Conservation (phyloP, 2,113 vertebrate species). For the Crotophaga sulcirostris region DNA sequence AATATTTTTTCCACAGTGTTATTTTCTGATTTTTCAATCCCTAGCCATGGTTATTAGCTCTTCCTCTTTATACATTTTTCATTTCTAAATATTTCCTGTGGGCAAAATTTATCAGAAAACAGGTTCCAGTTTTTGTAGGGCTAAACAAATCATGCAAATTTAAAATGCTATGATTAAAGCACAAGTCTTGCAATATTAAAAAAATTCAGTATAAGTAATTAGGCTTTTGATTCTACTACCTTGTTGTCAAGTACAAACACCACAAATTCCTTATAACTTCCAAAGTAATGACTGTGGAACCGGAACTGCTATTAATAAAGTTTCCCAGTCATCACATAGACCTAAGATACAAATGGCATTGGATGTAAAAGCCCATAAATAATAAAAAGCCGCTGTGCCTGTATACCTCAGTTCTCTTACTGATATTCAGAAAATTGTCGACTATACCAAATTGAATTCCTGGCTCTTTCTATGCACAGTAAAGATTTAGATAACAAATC, state of each 20-base stretch:
- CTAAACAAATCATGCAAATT: not conserved
- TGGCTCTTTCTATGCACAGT: slow-evolving; percentile 2
- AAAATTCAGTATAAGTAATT: not conserved
- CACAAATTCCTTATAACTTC: not conserved
- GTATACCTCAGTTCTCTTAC: not conserved
- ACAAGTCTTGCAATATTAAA: not conserved
- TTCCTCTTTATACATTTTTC: not conserved
- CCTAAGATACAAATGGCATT: not conserved
- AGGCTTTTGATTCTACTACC: not conserved
- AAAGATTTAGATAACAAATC: not conserved
- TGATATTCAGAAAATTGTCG: not conserved
- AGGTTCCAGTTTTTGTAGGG: not conserved
- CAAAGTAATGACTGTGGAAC: not conserved
- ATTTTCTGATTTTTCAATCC: not conserved
- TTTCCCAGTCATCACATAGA: not conserved
- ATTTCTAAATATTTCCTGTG: not conserved
- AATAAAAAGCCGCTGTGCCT: not conserved
- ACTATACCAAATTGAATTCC: slow-evolving; percentile 16
- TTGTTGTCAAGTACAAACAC: not conserved
- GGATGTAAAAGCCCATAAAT: not conserved
- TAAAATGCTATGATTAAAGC: not conserved
- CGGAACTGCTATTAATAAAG: not conserved
- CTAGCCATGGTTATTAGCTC: not conserved
- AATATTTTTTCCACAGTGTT: not conserved
- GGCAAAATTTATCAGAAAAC: not conserved